phyloP scores from a whole-genome alignment of 2,797 vertebrate species.

The Enteromius unitaeniatus region DNA sequence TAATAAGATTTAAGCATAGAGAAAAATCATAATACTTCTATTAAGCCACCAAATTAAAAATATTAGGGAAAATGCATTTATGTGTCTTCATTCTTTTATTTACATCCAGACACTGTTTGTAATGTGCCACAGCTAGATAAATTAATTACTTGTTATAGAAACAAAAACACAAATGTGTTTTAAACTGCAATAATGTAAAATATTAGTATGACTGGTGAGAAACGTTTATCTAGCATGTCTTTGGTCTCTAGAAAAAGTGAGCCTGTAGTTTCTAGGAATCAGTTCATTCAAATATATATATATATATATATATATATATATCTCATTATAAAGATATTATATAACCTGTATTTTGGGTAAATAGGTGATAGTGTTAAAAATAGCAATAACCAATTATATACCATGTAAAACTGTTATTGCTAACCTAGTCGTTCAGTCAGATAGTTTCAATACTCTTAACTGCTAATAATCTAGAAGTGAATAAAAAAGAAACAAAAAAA shows the following conservation, averaged over 20 bases:
- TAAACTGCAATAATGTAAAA: neutral
- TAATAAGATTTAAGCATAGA: too few relatives aligned
- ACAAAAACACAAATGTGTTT: neutral
- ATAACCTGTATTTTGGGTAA: neutral
- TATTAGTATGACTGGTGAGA: neutral
- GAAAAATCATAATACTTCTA: neutral
- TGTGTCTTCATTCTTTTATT: neutral
- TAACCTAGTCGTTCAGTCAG: neutral
- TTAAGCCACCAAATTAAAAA: neutral
- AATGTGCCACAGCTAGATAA: neutral
- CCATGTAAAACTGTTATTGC: neutral
- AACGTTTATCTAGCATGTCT: neutral
- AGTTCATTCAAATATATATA: too few relatives aligned
- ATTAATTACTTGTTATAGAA: neutral
- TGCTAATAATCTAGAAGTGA: neutral
- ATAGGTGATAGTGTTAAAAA: neutral
- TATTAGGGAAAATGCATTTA: neutral
- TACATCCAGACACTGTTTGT: neutral
- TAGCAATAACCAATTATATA: neutral
- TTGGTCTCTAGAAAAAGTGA: neutral
- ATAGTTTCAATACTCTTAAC: neutral
- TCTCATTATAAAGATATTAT: neutral
- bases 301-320: too few relatives aligned
- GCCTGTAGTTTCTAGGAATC: neutral
- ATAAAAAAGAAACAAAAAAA: neutral